These are phyloP conservation scores for Tachina fera DNA, from an alignment of 2,888 invertebrate species.

Conservation along the genomic window DNA sequence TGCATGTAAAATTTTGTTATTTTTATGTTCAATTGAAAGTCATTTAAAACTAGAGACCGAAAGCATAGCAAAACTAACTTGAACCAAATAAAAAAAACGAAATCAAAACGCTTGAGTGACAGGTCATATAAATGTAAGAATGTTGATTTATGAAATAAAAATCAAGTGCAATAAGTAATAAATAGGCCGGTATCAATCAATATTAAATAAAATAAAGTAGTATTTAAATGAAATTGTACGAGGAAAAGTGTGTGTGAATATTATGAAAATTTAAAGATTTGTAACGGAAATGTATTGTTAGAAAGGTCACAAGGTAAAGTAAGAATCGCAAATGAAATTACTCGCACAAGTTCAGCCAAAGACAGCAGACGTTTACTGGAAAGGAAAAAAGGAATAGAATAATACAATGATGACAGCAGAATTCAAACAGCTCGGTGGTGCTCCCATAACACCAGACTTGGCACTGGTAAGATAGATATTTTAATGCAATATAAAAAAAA, in stretches of 20 bases:
- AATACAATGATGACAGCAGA: conserved; percentile 76
- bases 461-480: conserved; percentile 85
- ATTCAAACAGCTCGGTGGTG: conserved; percentile 84
- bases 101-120: conserved; percentile 60
- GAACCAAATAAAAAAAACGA: neutral
- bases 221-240: conserved; percentile 32
- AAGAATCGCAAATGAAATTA: conserved; percentile 41
- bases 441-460: conserved; percentile 86
- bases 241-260: conserved; percentile 65
- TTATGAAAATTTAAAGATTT: conserved; percentile 48
- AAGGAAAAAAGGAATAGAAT: conserved; percentile 13
- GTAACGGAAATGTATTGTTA: conserved; percentile 67
- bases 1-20: conserved; percentile 58
- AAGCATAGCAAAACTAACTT: conserved; percentile 18
- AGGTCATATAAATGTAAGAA: conserved; percentile 38
- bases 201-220: conserved; percentile 38
- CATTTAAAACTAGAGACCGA: conserved; percentile 57
- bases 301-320: conserved; percentile 62
- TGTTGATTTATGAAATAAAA: conserved; percentile 41
- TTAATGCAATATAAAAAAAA: neutral
- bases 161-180: conserved; percentile 60
- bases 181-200: conserved; percentile 37
- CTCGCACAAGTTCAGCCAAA: conserved; percentile 8
- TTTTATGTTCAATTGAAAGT: conserved; percentile 62
- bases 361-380: conserved; percentile 48